Conservation (phyloP, 1,140 invertebrate species). For the Cecropterus lyciades region DNA sequence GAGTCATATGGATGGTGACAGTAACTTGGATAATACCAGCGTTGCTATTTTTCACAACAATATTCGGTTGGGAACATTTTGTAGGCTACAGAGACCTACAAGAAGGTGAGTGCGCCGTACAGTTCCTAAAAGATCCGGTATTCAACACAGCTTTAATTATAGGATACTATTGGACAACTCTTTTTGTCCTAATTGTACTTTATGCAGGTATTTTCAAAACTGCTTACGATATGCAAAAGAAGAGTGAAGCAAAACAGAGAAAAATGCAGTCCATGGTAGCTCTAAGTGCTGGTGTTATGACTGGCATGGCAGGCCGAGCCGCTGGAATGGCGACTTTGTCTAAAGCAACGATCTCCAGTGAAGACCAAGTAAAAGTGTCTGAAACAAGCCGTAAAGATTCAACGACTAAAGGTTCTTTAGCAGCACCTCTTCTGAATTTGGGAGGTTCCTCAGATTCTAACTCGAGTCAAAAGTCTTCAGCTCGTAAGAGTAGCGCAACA, state of each 20-base stretch:
- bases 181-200: conserved; percentile 96
- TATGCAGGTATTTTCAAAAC: conserved; percentile 99
- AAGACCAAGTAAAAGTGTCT: conserved; percentile 87
- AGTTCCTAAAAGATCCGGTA: conserved; percentile 98
- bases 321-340: conserved; percentile 92
- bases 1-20: conserved; percentile 96
- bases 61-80: conserved; percentile 99
- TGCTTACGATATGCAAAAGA: conserved; percentile 98
- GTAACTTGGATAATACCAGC: conserved; percentile 99
- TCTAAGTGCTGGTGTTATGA: conserved; percentile 93
- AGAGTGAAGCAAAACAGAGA: conserved; percentile 96
- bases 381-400: conserved; percentile 71
- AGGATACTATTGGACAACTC: conserved; percentile 98
- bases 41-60: conserved; percentile 98
- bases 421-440: conserved; percentile 71
- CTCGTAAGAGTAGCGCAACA: conserved; percentile 85
- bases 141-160: conserved; percentile 99
- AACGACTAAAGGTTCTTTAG: conserved; percentile 71
- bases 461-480: conserved; percentile 87
- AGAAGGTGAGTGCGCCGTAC: conserved; percentile 97
- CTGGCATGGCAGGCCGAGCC: conserved; percentile 94
- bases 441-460: conserved; percentile 84
- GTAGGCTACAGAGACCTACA: conserved; percentile 95
- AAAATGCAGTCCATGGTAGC: conserved; percentile 98
- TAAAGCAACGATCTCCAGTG: conserved; percentile 89